Evolutionary conservation across 2,113 vertebrate species (phyloP).

Genomic region (Syngnathus scovelli): DNA sequence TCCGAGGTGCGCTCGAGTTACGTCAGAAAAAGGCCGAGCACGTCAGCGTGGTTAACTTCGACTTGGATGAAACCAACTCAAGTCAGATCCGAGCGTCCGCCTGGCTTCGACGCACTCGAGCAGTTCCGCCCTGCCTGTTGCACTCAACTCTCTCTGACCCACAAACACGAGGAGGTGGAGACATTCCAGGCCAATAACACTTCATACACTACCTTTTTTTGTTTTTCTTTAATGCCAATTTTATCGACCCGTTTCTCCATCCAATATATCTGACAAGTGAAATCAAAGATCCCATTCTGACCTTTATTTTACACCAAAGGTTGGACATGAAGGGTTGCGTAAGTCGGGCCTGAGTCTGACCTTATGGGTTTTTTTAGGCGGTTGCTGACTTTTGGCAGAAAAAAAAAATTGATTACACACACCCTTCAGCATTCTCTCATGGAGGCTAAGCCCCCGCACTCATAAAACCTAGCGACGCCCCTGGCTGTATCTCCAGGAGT

Average conservation of each 20-base stretch:
- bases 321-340: too few relatives aligned
- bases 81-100: constrained; percentile 36
- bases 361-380: too few relatives aligned
- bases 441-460: too few relatives aligned
- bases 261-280: too few relatives aligned
- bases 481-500: too few relatives aligned
- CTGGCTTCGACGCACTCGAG: constrained; percentile 35
- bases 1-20: constrained; percentile 22
- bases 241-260: neutral
- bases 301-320: too few relatives aligned
- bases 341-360: too few relatives aligned
- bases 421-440: too few relatives aligned
- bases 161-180: constrained; percentile 54
- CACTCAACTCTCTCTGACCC: constrained; percentile 63
- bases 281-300: too few relatives aligned
- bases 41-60: constrained; percentile 12
- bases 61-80: constrained; percentile 30
- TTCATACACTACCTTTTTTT: neutral
- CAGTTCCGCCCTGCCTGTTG: constrained; percentile 64
- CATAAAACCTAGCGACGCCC: too few relatives aligned
- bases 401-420: too few relatives aligned
- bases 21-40: constrained; percentile 2
- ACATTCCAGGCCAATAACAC: constrained; percentile 15
- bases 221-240: neutral
- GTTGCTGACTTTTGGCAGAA: too few relatives aligned